Conservation (phyloP, 92 coral and sea anemone genomes). For the Hydrozoanthus gracilis region DNA sequence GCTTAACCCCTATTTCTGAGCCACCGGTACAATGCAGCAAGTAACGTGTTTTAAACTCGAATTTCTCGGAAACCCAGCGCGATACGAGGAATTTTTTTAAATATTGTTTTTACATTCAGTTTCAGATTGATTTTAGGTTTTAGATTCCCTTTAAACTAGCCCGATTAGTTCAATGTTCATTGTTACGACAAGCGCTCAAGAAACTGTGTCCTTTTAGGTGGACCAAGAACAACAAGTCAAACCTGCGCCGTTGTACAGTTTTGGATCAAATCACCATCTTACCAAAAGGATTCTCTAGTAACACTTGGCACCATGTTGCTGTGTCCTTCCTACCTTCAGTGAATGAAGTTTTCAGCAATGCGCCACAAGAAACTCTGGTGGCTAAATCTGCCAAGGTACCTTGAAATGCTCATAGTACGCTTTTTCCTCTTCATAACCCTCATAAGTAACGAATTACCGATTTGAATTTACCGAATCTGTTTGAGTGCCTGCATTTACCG, state of each 20-base stretch:
- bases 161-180: too few species aligned
- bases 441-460: neutral
- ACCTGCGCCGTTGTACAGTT: conserved; percentile 51
- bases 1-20: too few species aligned
- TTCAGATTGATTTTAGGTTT: too few species aligned
- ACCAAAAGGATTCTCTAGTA: conserved; percentile 76
- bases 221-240: conserved; percentile 81
- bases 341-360: neutral
- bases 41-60: too few species aligned
- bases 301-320: conserved; percentile 92
- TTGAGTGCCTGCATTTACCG: too few species aligned
- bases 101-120: too few species aligned
- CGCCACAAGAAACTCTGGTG: conserved; percentile 20
- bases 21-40: too few species aligned
- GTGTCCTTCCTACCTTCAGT: conserved; percentile 64
- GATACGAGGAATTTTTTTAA: too few species aligned
- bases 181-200: neutral
- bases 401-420: neutral
- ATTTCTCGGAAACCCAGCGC: too few species aligned
- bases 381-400: conserved; percentile 35
- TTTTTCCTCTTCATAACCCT: neutral
- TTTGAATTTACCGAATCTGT: neutral
- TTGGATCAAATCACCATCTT: conserved; percentile 67
- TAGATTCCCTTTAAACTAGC: too few species aligned
- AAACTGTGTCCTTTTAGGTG: conserved; percentile 59